phyloP scores from a whole-genome alignment of 2,888 invertebrate genomes.

The Phytoseiulus persimilis region DNA sequence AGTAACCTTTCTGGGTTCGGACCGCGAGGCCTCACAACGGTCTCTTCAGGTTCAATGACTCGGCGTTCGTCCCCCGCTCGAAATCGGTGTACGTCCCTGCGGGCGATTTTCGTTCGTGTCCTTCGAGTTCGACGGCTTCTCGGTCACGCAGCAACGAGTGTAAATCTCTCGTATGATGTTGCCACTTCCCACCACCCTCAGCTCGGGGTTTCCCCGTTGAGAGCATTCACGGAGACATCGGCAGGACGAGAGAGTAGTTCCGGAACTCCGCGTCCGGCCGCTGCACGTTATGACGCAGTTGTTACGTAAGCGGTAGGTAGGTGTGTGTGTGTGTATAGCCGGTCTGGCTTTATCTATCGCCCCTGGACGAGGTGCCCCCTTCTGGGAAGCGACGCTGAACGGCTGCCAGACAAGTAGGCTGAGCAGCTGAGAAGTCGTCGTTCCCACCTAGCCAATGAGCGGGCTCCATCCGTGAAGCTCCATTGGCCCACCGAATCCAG shows the following conservation, averaged over 20 bases:
- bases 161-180: no score
- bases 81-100: neutral
- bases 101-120: neutral
- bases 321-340: slow-evolving; percentile 5
- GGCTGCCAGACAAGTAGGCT: neutral
- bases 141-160: no score
- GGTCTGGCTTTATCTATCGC: slow-evolving; percentile 5
- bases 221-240: no score
- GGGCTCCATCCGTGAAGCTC: neutral
- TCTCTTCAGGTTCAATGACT: neutral
- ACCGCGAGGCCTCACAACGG: neutral
- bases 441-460: neutral
- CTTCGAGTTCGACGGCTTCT: neutral
- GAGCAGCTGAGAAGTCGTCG: neutral
- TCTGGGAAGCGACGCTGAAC: neutral
- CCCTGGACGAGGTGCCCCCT: slow-evolving; percentile 5
- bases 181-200: no score
- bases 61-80: neutral
- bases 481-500: neutral
- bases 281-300: neutral
- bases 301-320: neutral
- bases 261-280: no score
- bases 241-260: neutral
- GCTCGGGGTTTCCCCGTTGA: no score
- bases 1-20: neutral